Evolutionary conservation across 2,113 vertebrate species (phyloP), one percentile per base, ranked within the genome.

Genomic region (Calidris pygmaea): DNA sequence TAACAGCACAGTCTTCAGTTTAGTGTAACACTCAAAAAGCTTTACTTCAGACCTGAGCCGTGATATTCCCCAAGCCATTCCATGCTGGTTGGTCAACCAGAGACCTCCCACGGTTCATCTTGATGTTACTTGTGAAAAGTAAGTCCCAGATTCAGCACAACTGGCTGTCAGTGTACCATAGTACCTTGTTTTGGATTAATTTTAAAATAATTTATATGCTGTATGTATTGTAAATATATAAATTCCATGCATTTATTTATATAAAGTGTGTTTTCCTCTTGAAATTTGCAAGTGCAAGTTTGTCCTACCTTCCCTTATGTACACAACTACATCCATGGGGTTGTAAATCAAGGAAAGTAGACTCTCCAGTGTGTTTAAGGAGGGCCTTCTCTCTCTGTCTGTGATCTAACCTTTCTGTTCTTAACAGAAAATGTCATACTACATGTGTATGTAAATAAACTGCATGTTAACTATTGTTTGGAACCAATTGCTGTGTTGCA

Each of bases 191-290:
- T 78, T 93, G 48, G 67, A 89, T 80, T 91, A 78, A 90, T 83
- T 93, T 41, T 83, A 66, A 94, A 89, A 85, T 91, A 94, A 97
- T 97, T 96, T 98, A 96, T 97, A 93, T 97, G 34, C 47, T 98
- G 91, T 97, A 97, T 79, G 96, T 97, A 92, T 76, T 98, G 96
- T 98, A 98, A 97, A 98, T 98, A 96, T 80, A 96, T 77, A 50
- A 85, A 97, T 92, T 94, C 78, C 68, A 65, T 96, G 95, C 97
- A 95, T 95, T 97, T 98, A 98, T 98, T 98, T 98, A 98, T 98
- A 97, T 85, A 45, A 97, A 95, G n/a, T 50, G 10, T 74, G 43
- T 14, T 8, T 48, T 95, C 67, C 52, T 89, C 53, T 92, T 81
- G 39, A 52, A 50, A 55, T 95, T 41, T 89, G 80, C 58, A 79